Evolutionary conservation across 2,888 invertebrate genomes (phyloP).

Genomic region (Caenorhabditis panamensis): DNA sequence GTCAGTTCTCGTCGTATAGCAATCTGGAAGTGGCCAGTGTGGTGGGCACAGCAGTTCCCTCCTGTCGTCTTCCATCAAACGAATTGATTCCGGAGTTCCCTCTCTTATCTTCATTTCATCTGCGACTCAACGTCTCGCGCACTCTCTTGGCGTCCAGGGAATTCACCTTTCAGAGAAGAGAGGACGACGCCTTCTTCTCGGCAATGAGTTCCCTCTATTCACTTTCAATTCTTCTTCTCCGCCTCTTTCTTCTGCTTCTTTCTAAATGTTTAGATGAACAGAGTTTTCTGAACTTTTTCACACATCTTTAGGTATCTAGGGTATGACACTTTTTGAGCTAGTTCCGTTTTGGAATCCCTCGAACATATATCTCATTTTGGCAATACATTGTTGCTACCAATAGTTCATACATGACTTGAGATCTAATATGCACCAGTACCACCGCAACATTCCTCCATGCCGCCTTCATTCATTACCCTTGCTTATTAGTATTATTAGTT

Average conservation of each 20-base stretch:
- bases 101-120: conserved; percentile 56
- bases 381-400: too few relatives aligned
- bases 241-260: neutral
- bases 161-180: conserved; percentile 49
- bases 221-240: neutral
- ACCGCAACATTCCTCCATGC: conserved; percentile 30
- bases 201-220: conserved; percentile 40
- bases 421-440: conserved; percentile 11
- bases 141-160: conserved; percentile 52
- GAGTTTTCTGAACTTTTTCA: too few relatives aligned
- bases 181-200: conserved; percentile 18
- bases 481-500: conserved; percentile 43
- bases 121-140: conserved; percentile 32
- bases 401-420: too few relatives aligned
- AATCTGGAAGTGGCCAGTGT: conserved; percentile 21
- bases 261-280: neutral
- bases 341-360: too few relatives aligned
- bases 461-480: conserved; percentile 30
- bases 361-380: too few relatives aligned
- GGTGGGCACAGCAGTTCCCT: neutral
- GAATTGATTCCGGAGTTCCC: conserved; percentile 52
- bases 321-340: too few relatives aligned
- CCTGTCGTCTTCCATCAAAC: conserved; percentile 60
- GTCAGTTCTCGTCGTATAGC: conserved; percentile 23
- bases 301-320: too few relatives aligned